Evolutionary conservation across 2,888 invertebrate genomes (phyloP), one percentile per base, ranked within the genome.

Genomic region (Fragum whitleyi): DNA sequence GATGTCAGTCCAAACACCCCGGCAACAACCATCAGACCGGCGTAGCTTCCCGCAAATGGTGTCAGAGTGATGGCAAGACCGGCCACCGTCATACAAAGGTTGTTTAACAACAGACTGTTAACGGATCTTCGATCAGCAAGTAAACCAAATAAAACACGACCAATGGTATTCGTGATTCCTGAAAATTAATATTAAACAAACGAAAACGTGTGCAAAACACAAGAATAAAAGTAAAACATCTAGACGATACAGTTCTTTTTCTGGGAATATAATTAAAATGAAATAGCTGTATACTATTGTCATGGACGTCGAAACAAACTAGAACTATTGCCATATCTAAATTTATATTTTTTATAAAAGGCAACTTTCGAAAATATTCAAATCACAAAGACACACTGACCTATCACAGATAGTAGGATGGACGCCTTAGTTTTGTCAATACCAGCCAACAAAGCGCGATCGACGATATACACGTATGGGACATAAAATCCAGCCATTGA

Each of bases 101-200:
- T 99, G 94, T 98, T 98, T 69, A 99, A 95, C 94, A 97, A 95
- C 16, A 99, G 94, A 0, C 98, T 97, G 91, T 98, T 97, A 7
- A 98, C 96, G 28, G 82, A 78, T 97, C 96, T 88, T 16, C 94
- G 82, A 87, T 95, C 95, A 0, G 98, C 97, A 51, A 98, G 96
- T 95, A 96, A 97, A 32, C 98, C 98, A 92, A 97, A 97, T 68
- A 96, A 95, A 70, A 98, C 96, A 95, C 98, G 96, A 21, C 98
- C 98, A 83, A 98, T 94, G 0, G 98, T 99, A 94, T 99, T 99
- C 42, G 98, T 98, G 84, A 98, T 98, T 72, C 93, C 94, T 94
- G 78, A 0, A 81, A 77, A 32, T 19, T 21, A 21, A 57, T 21
- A 21, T 21, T 21, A 57, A 26, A 16, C 67, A 23, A 53, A 9